phyloP scores from a whole-genome alignment of 2,888 invertebrate genomes.

The Eristalis intricaria region DNA sequence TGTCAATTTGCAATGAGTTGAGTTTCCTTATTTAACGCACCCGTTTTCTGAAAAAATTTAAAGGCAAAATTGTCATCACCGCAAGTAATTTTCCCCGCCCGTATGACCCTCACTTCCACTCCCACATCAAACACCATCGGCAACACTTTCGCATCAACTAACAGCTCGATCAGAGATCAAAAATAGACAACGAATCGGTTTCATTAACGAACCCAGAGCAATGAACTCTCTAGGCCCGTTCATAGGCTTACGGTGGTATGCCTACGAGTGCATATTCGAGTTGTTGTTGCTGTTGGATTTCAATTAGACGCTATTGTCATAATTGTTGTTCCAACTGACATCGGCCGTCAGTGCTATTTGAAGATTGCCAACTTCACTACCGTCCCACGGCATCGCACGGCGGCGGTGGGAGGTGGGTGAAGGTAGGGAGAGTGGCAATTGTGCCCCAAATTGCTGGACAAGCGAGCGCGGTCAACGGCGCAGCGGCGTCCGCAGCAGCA shows the following conservation, averaged over 20 bases:
- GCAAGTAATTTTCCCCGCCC: too few species aligned
- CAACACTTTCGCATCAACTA: constrained; percentile 1
- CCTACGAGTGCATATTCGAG: constrained; percentile 24
- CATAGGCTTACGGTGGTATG: constrained; percentile 11
- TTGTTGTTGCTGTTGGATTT: constrained; percentile 42
- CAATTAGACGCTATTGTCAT: constrained; percentile 49
- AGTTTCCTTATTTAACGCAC: too few species aligned
- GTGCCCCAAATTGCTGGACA: constrained; percentile 3
- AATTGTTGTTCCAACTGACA: constrained; percentile 39
- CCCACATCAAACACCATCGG: background rate
- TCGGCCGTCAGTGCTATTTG: constrained; percentile 18
- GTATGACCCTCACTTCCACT: background rate
- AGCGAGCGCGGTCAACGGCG: background rate
- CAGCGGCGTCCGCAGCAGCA: constrained; percentile 6
- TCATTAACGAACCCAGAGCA: constrained; percentile 26
- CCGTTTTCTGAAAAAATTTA: too few species aligned
- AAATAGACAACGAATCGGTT: background rate
- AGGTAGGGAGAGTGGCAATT: background rate
- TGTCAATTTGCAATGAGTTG: too few species aligned
- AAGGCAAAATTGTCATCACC: too few species aligned
- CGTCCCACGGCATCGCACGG: background rate
- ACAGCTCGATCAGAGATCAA: background rate
- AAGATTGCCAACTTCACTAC: constrained; percentile 23
- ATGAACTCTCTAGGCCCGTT: constrained; percentile 24
- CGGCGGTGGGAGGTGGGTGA: background rate